Base-by-base conservation (phyloP, 2,888 invertebrate genomes). In the Caenorhabditis japonica region DNA sequence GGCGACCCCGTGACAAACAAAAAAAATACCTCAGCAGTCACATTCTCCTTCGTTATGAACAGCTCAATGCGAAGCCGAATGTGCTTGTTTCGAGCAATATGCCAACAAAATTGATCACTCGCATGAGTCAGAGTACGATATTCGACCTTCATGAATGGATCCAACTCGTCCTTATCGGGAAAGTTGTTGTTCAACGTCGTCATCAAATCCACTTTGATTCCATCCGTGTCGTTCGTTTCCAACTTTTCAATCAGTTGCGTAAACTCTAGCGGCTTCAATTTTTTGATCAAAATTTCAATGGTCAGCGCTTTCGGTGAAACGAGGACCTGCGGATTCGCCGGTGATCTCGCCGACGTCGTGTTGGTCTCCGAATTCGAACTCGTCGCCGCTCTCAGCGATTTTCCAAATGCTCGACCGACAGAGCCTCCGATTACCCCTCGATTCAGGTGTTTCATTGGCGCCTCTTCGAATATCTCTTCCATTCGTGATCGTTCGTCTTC, bases 71-170 rank as follows among this genome's bases (percentile, higher is more conserved):
- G 56, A 3, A 74, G 36, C 21, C 64, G 53, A 19, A 74, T 27
- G 13, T 59, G 59, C 15, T 44, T 51, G 49, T 74, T 74, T 19
- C 59, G 61, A 3, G 69, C 61, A 17, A 74, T 61, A 17, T 74
- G 74, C 74, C 74, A 74, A 30, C 74, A 74, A 23, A 74, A 69
- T 23, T 74, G 68, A 30, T 74, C 74, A 23, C 74, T 74, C 1
- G 74, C 68, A 43, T 74, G 74, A 1, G 74, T 62, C 53, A 74
- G 33, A 17, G 62, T 49, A 0, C 43, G 25, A 23, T 66, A 62
- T 23, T 74, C 69, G 3, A 74, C 49, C 15, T 56, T 53, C 33
- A 55, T 19, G 25, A 74, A 74, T 13, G 61, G 59, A 52, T 41
- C 46, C 15, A 72, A 21, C 25, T 69, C 74, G 15, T 69, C 74